Conservation (phyloP, 2,113 vertebrate species). For the Acrocephalus arundinaceus region DNA sequence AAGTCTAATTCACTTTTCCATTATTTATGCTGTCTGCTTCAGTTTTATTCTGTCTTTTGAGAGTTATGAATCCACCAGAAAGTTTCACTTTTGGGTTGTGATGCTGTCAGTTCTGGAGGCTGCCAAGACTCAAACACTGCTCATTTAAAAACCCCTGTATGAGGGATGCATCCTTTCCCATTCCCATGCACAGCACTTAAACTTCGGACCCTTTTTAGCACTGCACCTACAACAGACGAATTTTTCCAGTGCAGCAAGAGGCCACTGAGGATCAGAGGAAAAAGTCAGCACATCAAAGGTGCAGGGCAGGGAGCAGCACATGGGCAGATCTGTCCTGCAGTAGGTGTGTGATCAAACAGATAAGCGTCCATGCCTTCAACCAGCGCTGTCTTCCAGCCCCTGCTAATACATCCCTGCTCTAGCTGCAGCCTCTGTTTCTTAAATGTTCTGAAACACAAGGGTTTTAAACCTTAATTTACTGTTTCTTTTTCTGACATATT, state of each 20-base stretch:
- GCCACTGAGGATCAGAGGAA: neutral
- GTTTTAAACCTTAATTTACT: conserved; percentile 48
- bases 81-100: conserved; percentile 36
- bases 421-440: neutral
- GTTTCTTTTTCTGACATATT: neutral
- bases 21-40: conserved; percentile 61
- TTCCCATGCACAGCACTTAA: neutral
- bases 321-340: conserved; percentile 15
- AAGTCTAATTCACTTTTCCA: conserved; percentile 57
- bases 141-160: neutral
- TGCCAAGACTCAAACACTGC: neutral
- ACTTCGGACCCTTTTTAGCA: neutral
- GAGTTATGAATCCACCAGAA: neutral
- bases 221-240: neutral
- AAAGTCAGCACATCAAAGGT: conserved; percentile 12
- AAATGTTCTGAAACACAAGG: conserved; percentile 36
- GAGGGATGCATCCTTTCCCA: neutral
- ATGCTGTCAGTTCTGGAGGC: neutral
- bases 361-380: neutral
- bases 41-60: conserved; percentile 11
- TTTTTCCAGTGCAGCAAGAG: neutral
- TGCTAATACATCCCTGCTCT: conserved; percentile 37
- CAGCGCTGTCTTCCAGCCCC: neutral
- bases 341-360: conserved; percentile 34
- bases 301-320: neutral